phyloP scores from a whole-genome alignment of 2,113 vertebrate genomes.

The Rissa tridactyla region DNA sequence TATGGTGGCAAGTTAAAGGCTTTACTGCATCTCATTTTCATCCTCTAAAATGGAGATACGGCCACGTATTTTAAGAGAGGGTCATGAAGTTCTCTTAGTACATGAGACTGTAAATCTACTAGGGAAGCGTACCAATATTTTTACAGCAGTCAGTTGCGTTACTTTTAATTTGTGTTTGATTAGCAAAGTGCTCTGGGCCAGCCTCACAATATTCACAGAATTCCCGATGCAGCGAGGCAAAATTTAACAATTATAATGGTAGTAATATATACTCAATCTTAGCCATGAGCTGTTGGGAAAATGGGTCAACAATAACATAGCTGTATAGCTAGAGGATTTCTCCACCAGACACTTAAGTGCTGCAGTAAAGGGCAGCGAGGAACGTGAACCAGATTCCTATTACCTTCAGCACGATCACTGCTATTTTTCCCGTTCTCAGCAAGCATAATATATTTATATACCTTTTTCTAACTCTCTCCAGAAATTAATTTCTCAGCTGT shows the following conservation, averaged over 20 bases:
- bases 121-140: background rate
- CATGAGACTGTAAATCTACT: background rate
- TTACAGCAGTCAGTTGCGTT: conserved; percentile 26
- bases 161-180: conserved; percentile 59
- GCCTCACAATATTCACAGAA: conserved; percentile 8
- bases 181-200: conserved; percentile 52
- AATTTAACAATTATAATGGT: conserved; percentile 36
- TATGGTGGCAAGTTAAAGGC: background rate
- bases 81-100: background rate
- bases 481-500: background rate
- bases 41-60: background rate
- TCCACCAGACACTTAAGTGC: background rate
- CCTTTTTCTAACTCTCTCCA: background rate
- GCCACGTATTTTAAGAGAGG: background rate
- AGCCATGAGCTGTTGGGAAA: conserved; percentile 38
- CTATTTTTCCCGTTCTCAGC: background rate
- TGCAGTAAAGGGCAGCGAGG: background rate
- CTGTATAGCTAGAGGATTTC: background rate
- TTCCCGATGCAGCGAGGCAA: background rate
- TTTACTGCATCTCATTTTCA: conserved; percentile 1
- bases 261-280: background rate
- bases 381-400: background rate
- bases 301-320: conserved; percentile 48
- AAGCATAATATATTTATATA: background rate
- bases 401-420: background rate